Percentiles rank a stretch among this genome's conserved stretches.
phyloP scores from a whole-genome alignment of 2,888 invertebrate species.

The Drosophila melanocephala region DNA sequence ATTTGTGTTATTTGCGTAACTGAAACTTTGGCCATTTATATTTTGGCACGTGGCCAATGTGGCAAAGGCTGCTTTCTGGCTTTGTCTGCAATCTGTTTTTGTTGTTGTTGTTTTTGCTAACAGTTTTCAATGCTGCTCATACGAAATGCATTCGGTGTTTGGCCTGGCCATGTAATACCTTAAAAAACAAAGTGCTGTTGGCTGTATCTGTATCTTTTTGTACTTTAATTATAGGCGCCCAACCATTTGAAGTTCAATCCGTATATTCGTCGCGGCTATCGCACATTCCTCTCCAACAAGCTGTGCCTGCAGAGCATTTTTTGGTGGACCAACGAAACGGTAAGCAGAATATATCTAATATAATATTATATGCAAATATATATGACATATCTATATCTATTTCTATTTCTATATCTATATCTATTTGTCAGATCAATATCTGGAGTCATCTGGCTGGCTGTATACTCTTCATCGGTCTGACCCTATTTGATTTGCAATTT shows the following conservation, averaged over 20 bases:
- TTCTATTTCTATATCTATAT: neutral
- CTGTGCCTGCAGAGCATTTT: slow-evolving; percentile 96
- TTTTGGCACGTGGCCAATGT: slow-evolving; percentile 55
- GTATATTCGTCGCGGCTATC: slow-evolving; percentile 93
- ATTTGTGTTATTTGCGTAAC: slow-evolving; percentile 48
- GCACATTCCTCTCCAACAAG: slow-evolving; percentile 92
- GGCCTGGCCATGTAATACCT: slow-evolving; percentile 38
- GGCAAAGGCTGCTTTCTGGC: slow-evolving; percentile 32
- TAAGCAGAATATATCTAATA: slow-evolving; percentile 38
- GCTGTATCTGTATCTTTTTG: slow-evolving; percentile 9
- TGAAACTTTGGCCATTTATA: slow-evolving; percentile 51
- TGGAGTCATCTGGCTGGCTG: slow-evolving; percentile 98
- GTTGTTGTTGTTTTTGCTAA: slow-evolving; percentile 9
- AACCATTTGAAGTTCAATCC: slow-evolving; percentile 94
- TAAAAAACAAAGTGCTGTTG: slow-evolving; percentile 16
- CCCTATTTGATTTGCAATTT: slow-evolving; percentile 93
- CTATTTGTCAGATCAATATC: slow-evolving; percentile 90
- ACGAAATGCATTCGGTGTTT: slow-evolving; percentile 38
- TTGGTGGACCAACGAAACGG: slow-evolving; percentile 98
- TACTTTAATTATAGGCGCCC: slow-evolving; percentile 88
- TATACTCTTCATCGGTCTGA: slow-evolving; percentile 92
- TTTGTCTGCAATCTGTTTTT: slow-evolving; percentile 9
- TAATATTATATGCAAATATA: neutral
- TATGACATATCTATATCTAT: too few relatives aligned
- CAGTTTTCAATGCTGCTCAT: slow-evolving; percentile 45